Base-by-base conservation (phyloP, 1,140 invertebrate species). In the Conus ventricosus region DNA sequence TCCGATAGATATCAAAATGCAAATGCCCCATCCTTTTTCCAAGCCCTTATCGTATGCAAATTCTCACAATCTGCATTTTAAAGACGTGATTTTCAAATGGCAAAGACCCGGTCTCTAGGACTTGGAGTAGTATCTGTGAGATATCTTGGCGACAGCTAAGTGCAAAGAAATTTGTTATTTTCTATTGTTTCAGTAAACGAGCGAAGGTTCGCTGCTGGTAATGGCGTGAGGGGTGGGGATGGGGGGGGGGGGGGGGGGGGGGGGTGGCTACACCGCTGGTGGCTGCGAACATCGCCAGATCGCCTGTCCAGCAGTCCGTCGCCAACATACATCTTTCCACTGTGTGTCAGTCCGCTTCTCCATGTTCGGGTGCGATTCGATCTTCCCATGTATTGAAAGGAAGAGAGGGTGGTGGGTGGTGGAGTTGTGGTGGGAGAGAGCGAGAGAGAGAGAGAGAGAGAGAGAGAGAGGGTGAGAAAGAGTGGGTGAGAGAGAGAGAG, bases 161-260 rank as follows among this genome's bases (percentile, higher is more conserved):
- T 71, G 67, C 67, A 71, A 71, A 71, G 67, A 71, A 71, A 71
- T 71, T 71, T n/a, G 67, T 71, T 71, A 71, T 71, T 71, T 71
- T 71, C 20, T n/a, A 71, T 71, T 71, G 67, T 71, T 71, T 71
- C 67, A 13, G 20, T n/a, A 71, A 71, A 71, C 67, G 67, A 71
- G 67, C 7, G 23, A 71, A 71, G 67, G 8, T 15, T 60, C 15
- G 8, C 15, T 60, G 57, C 15, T 60, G 8, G 57, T 11, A 60
- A 60, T 60, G 57, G 57, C 57, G 57, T 8, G 57, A 39, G 8
- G 57, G 23, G 4, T 20, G 67, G 6, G 57, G 57, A 60, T 60
- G 57, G 7, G 17, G 17, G 7, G 57, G 8, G 57, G 23, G 4
- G 0, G 67, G 6, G 8, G 57, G 23, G 4, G 0, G 67, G 6